These are phyloP conservation scores for Mormyrus proboscirostris DNA, from an alignment of 2,797 vertebrate species.

Conservation along the genomic window DNA sequence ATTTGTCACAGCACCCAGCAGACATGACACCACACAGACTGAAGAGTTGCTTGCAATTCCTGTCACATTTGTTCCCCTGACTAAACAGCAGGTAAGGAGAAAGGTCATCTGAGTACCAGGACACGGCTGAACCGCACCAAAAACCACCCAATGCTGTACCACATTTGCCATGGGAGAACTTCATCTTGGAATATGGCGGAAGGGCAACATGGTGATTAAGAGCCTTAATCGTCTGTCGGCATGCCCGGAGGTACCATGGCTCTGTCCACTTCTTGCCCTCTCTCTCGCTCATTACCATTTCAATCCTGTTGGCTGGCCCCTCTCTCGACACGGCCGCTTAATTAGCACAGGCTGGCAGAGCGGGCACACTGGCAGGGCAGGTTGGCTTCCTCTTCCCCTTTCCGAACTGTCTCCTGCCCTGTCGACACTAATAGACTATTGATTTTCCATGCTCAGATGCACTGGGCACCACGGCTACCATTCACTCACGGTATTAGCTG, in stretches of 20 bases:
- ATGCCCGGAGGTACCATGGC: constrained; percentile 62
- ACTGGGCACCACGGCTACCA: constrained; percentile 74
- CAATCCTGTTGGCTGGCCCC: constrained; percentile 53
- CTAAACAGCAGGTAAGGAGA: constrained; percentile 24
- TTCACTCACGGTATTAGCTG: constrained; percentile 87
- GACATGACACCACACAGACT: not conserved
- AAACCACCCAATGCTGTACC: not conserved
- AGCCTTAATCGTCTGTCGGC: constrained; percentile 84
- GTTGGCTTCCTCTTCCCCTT: constrained; percentile 37
- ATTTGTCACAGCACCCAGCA: not conserved
- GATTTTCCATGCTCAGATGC: constrained; percentile 83
- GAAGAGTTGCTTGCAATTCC: constrained; percentile 9
- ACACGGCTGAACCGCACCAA: constrained; percentile 1
- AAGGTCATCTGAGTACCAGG: constrained; percentile 22
- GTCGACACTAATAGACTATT: constrained; percentile 87
- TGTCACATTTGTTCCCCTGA: not conserved
- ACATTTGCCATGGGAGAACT: constrained; percentile 44
- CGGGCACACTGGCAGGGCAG: constrained; percentile 37
- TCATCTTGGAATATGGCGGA: constrained; percentile 57
- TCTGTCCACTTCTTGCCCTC: constrained; percentile 64
- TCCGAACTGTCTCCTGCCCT: constrained; percentile 51
- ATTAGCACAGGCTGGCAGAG: constrained; percentile 55
- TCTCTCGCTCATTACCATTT: constrained; percentile 63
- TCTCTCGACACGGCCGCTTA: constrained; percentile 56
- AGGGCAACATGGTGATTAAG: constrained; percentile 67